Conservation (phyloP, 1,140 invertebrate genomes). For the Sarcophaga bullata region DNA sequence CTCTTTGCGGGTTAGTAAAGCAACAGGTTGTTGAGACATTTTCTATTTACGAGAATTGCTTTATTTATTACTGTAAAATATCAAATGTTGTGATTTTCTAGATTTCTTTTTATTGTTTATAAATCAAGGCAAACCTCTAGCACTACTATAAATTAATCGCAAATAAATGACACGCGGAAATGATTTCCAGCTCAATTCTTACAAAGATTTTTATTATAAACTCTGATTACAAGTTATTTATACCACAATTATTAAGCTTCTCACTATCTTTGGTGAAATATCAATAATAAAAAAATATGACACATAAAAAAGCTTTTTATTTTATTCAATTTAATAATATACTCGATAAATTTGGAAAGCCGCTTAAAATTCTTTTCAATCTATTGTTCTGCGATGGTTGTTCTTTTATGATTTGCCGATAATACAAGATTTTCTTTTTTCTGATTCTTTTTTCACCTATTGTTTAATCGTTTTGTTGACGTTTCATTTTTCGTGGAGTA, state of each 20-base stretch:
- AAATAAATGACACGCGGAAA: slow-evolving; percentile 27
- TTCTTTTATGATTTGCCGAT: background rate
- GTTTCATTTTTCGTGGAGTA: slow-evolving; percentile 8
- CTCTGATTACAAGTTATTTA: background rate
- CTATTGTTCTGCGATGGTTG: background rate
- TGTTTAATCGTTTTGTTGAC: slow-evolving; percentile 23
- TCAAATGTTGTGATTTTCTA: no score
- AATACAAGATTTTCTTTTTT: background rate
- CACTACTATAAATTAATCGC: background rate
- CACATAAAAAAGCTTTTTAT: background rate
- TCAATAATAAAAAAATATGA: background rate
- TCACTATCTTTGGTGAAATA: background rate
- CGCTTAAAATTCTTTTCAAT: background rate
- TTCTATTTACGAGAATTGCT: background rate
- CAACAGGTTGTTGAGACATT: slow-evolving; percentile 67
- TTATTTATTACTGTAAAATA: no score
- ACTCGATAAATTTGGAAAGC: background rate
- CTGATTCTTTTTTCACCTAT: background rate
- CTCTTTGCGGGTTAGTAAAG: slow-evolving; percentile 76
- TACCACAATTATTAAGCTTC: background rate
- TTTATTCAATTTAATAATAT: background rate
- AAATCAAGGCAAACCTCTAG: background rate
- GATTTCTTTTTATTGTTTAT: background rate
- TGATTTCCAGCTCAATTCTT: background rate
- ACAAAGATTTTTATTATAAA: background rate